phyloP scores from a whole-genome alignment of 2,888 invertebrate genomes.

The Rotaria magnacalcarata region DNA sequence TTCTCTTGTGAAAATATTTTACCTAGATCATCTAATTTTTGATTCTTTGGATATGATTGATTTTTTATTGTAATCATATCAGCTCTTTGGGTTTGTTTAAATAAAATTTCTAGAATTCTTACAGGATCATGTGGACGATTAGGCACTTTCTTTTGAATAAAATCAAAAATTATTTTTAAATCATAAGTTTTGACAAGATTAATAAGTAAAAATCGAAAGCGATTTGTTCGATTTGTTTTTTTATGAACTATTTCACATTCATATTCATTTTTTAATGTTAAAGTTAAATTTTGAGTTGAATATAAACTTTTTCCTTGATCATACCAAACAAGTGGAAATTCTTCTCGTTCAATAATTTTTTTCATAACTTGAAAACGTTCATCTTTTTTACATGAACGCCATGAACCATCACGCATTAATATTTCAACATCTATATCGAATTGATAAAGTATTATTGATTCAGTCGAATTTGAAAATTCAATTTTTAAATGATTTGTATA shows the following conservation, averaged over 20 bases:
- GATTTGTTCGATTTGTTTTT: background rate
- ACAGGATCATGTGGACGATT: too few species aligned
- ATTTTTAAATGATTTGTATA: conserved; percentile 1
- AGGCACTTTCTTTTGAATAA: too few species aligned
- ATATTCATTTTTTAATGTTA: background rate
- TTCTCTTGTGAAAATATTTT: too few species aligned
- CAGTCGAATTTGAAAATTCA: background rate
- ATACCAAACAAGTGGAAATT: conserved; percentile 36
- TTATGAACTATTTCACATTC: background rate
- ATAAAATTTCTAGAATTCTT: too few species aligned
- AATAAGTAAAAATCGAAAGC: background rate
- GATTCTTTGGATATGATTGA: too few species aligned
- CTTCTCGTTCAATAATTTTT: background rate
- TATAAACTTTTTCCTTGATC: conserved; percentile 17
- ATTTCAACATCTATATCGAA: conserved; percentile 25
- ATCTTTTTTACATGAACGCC: conserved; percentile 21
- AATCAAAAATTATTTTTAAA: too few species aligned
- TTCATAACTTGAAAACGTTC: background rate
- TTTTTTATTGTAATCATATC: too few species aligned
- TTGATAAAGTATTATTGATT: background rate
- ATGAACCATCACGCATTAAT: conserved; percentile 23
- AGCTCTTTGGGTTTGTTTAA: too few species aligned
- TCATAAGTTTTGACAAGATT: background rate
- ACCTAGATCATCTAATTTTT: too few species aligned
- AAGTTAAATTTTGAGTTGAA: background rate